These are phyloP conservation scores for Syngnathus rostellatus DNA, from an alignment of 2,797 vertebrate genomes.

Conservation along the genomic window DNA sequence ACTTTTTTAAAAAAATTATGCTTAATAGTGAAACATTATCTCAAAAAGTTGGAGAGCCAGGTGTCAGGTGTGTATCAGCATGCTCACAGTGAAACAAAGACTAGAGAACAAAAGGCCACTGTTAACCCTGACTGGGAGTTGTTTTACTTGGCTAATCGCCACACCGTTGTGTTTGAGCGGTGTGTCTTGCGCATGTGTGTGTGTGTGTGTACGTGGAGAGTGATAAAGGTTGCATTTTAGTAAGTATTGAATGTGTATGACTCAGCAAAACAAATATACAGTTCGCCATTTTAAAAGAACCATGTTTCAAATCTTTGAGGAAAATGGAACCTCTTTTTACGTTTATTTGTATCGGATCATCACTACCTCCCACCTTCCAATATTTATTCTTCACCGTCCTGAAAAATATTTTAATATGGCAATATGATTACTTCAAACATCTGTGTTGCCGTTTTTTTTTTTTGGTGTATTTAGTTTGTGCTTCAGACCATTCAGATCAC, in stretches of 20 bases:
- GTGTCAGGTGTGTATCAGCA: neutral
- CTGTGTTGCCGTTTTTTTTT: no score
- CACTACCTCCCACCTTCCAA: neutral
- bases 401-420: no score
- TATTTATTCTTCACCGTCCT: no score
- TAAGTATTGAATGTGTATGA: neutral
- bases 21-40: neutral
- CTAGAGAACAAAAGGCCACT: conserved; percentile 1
- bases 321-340: neutral
- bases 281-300: no score
- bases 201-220: neutral
- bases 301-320: neutral
- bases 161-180: neutral
- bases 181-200: neutral
- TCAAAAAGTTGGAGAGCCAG: neutral
- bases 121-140: neutral
- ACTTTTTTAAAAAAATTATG: neutral
- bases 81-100: neutral
- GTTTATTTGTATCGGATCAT: neutral
- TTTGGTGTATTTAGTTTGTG: neutral
- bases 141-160: neutral
- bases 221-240: neutral
- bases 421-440: neutral
- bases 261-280: no score
- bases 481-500: neutral